Base-by-base conservation (phyloP, 2,113 vertebrate genomes). In the Hyla sarda region DNA sequence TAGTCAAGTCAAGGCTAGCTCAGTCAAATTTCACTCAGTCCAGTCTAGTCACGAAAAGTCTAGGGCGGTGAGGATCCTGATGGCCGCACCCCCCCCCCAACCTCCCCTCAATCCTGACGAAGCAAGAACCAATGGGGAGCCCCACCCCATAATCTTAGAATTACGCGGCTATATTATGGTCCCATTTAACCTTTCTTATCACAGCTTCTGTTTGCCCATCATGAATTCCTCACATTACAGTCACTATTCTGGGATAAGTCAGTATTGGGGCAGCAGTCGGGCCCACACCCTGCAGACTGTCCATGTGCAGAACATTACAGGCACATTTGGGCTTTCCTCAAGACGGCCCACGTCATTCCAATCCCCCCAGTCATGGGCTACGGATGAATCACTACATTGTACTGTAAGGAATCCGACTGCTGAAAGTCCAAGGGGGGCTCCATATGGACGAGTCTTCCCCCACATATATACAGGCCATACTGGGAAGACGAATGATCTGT, bases 311-410 rank as follows among this genome's bases (percentile, higher is more conserved):
- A 41, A 56, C 58, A 25, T 56, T 30, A 25, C n/a, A 54, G 47
- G 17, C 60, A 85, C 58, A 85, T 52, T 37, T 72, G 75, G 76
- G 34, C n/a, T 81, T 86, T 25, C 77, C 62, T 50, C 16, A n/a
- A 84, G 54, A 19, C 82, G 12, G 37, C 82, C 84, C 75, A 62
- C 84, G n/a, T 86, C 76, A 86, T 86, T 86, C 84, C 84, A 71
- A 30, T 72, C 76, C 28, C 32, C 48, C 3, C 23, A 81, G 76
- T 73, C 62, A 80, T 21, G 41, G 56, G 17, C 17, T 54, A 54
- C 17, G 5, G 14, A 37, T 79, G 76, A 85, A 85, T 85, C 84
- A 84, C 30, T 0, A 56, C 82, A 84, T 75, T 84, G 82, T 74
- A 45, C 48, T 75, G 71, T 25, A 75, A 60, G 72, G 82, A 84